Conservation (phyloP, 2,113 vertebrate genomes). For the Toxotes chatareus region DNA sequence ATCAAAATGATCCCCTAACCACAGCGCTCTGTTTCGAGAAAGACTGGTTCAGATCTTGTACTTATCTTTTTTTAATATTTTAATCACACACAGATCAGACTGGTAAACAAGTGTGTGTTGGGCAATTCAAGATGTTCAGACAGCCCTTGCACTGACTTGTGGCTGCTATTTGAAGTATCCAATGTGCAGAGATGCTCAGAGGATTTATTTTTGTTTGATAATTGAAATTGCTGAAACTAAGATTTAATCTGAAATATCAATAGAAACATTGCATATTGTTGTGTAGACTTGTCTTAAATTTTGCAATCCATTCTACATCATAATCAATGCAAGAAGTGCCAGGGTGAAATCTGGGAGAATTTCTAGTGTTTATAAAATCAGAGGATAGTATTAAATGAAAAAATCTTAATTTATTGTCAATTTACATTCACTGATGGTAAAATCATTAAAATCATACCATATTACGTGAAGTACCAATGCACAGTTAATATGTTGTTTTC, state of each 20-base stretch:
- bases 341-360: too few relatives aligned
- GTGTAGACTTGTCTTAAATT: background rate
- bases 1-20: background rate
- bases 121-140: background rate
- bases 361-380: background rate
- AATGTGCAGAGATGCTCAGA: background rate
- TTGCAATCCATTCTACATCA: background rate
- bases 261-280: background rate
- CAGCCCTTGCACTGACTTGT: background rate
- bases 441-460: background rate
- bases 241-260: background rate
- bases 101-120: background rate
- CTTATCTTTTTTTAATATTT: background rate
- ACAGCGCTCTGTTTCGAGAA: background rate
- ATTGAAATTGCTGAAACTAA: too few relatives aligned
- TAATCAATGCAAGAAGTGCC: too few relatives aligned
- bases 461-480: background rate
- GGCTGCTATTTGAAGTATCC: too few relatives aligned
- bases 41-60: background rate
- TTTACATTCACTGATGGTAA: background rate
- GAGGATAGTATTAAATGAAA: background rate
- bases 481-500: background rate
- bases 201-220: background rate
- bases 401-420: too few relatives aligned
- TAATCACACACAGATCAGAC: background rate